Percentiles rank a stretch among this genome's conserved stretches.
phyloP scores from a whole-genome alignment of 2,888 invertebrate genomes.

The Dyspetes luteomarginatus region DNA sequence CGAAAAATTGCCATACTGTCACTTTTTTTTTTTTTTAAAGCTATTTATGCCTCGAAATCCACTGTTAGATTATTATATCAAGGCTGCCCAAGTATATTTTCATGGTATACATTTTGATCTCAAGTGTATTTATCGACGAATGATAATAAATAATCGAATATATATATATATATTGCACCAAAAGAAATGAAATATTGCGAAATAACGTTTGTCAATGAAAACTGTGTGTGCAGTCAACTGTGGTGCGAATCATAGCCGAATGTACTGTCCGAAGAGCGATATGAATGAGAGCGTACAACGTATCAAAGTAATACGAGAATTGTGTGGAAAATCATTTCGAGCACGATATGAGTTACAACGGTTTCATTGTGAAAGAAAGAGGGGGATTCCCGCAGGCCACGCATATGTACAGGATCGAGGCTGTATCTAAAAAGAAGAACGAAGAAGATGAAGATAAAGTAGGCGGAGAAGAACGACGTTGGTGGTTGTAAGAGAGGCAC shows the following conservation, averaged over 20 bases:
- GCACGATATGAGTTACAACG: constrained; percentile 39
- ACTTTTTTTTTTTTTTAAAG: too few relatives aligned
- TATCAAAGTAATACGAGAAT: constrained; percentile 22
- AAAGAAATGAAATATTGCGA: neutral
- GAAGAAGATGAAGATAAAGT: constrained; percentile 48
- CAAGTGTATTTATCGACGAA: neutral
- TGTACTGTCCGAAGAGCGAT: constrained; percentile 3
- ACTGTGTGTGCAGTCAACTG: neutral
- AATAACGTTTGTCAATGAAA: neutral
- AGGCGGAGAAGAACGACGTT: constrained; percentile 20
- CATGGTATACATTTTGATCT: too few relatives aligned
- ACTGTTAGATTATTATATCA: too few relatives aligned
- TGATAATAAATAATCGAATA: too few relatives aligned
- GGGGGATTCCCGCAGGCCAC: constrained; percentile 4
- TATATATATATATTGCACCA: too few relatives aligned
- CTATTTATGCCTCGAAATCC: too few relatives aligned
- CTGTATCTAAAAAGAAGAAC: constrained; percentile 31
- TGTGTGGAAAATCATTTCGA: constrained; percentile 30
- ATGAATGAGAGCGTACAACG: constrained; percentile 55
- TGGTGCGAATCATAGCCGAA: neutral
- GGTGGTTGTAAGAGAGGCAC: constrained; percentile 33
- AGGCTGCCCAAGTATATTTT: too few relatives aligned
- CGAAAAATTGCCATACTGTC: too few relatives aligned
- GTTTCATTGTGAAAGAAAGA: constrained; percentile 46
- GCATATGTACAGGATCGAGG: constrained; percentile 29